phyloP scores from a whole-genome alignment of 2,113 vertebrate species.

The Myodes glareolus region DNA sequence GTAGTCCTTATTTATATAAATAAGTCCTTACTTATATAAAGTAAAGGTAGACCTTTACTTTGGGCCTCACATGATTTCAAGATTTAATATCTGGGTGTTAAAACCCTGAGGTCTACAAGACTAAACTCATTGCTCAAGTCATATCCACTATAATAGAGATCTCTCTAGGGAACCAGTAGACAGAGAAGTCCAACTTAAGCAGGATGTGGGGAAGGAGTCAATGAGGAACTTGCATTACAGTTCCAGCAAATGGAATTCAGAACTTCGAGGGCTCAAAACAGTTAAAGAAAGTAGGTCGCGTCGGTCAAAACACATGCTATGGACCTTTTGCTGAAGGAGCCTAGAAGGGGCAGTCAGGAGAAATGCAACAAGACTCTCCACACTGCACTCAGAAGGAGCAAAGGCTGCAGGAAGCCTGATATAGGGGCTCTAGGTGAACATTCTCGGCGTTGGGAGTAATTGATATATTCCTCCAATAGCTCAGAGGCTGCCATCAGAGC shows the following conservation, averaged over 20 bases:
- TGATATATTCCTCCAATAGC: constrained; percentile 67
- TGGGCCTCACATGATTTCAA: neutral
- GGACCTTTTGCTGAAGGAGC: neutral
- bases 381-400: neutral
- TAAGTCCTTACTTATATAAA: no score
- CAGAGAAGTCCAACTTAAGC: constrained; percentile 24
- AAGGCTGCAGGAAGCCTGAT: neutral
- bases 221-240: constrained; percentile 52
- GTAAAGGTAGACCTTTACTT: no score
- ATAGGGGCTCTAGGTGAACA: constrained; percentile 55
- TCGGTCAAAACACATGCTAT: constrained; percentile 11
- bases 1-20: no score
- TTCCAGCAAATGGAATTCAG: neutral
- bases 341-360: neutral
- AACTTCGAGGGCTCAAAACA: constrained; percentile 7
- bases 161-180: neutral
- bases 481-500: constrained; percentile 68
- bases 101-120: neutral
- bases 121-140: neutral
- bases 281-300: constrained; percentile 67
- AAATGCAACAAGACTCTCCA: neutral
- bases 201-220: neutral
- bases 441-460: constrained; percentile 64
- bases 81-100: neutral
- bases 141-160: neutral